A percentile compares a stretch with the other conserved stretches of the same genome.
Evolutionary conservation across 2,797 vertebrate species (phyloP).

Genomic region (Rhincodon typus): DNA sequence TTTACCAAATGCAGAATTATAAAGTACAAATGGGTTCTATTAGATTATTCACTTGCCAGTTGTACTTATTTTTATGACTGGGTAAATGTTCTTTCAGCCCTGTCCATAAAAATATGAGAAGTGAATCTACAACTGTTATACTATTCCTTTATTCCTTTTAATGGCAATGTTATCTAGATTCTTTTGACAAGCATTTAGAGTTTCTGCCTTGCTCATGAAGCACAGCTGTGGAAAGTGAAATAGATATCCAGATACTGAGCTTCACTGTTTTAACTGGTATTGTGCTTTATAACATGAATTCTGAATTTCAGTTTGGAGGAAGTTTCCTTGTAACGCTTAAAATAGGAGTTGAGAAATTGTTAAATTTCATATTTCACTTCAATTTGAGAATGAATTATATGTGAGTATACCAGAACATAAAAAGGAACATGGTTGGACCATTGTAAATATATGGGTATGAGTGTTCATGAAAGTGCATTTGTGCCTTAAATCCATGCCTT

Average conservation of each 20-base stretch:
- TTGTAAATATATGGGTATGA: not conserved
- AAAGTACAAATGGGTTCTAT: not conserved
- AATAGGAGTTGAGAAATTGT: no score
- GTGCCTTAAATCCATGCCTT: not conserved
- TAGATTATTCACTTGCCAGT: not conserved
- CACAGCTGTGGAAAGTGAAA: not conserved
- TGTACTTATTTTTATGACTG: not conserved
- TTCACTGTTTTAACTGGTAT: not conserved
- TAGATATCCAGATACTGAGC: not conserved
- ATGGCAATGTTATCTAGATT: not conserved
- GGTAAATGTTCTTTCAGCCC: not conserved
- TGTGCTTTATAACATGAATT: not conserved
- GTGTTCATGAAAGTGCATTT: not conserved
- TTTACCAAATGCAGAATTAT: no score
- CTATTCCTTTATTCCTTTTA: not conserved
- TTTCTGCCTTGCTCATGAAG: not conserved
- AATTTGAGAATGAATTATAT: not conserved
- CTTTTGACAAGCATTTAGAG: not conserved
- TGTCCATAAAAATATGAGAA: not conserved
- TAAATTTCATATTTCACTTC: not conserved
- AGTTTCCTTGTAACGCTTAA: not conserved
- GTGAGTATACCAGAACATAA: not conserved
- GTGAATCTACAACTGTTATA: not conserved
- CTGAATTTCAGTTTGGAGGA: not conserved
- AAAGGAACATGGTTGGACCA: not conserved